Evolutionary conservation across 30 jellyfish, hydroid and myxozoan species (phyloP), one percentile per base, ranked within the genome.

Genomic region (Phacellophora camtschatica): DNA sequence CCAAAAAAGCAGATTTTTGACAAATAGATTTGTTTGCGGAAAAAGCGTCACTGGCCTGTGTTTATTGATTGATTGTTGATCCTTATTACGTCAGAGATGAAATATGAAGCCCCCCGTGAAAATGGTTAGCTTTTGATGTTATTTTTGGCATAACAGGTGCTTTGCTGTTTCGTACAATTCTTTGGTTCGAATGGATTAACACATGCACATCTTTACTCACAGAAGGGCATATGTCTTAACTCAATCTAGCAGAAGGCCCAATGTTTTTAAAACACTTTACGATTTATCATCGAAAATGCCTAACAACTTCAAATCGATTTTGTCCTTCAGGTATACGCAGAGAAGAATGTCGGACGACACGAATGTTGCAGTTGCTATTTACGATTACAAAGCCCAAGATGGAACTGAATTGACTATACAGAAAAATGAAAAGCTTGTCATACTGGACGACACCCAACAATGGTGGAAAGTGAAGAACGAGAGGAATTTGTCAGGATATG

Each of bases 381-480:
- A 92, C 51, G 98, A 92, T 66, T 92, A 92, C 75, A 76, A 87
- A 24, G 98, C 98, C 12, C 95, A 86, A 32, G 98, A 79, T 50
- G 95, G 81, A 5, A 82, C 90, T 5, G 98, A 92, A 59, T 71
- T 92, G 62, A 92, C 86, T 16, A 92, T 92, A 15, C 88, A 87
- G 54, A 85, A 85, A 74, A 80, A 85, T 69, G 98, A 92, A 70
- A 92, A 85, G 39, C 66, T 92, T 53, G 70, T 67, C 8, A 92
- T 92, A 12, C 41, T 92, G 81, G 98, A 92, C 43, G 98, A 92
- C 58, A 74, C 88, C 58, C 98, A 92, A 43, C 89, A 89, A 25
- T 92, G 98, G 98, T 92, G 98, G 98, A 65, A 85, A 58, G 98
- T 92, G 18, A 96, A 92, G 85, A 92, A 85, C 64, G 98, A 92